A percentile compares a stretch with the other conserved stretches of the same genome.
These are phyloP conservation scores for Drosophila leontia DNA, from an alignment of 1,140 invertebrate species.

Conservation along the genomic window DNA sequence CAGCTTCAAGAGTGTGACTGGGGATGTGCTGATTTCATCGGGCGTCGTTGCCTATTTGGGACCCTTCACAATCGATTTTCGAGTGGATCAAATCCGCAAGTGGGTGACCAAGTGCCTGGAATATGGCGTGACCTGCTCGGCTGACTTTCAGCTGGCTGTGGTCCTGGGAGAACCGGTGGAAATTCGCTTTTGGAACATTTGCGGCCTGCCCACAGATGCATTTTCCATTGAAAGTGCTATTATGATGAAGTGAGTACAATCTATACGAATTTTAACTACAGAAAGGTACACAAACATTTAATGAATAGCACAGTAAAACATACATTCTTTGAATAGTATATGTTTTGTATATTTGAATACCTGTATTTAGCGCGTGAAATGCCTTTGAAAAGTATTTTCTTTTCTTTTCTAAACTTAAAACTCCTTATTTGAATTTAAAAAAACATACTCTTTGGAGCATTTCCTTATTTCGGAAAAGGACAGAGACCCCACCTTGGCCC, in stretches of 20 bases:
- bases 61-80: slow-evolving; percentile 93
- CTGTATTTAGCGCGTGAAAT: too few species aligned
- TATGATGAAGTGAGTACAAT: slow-evolving; percentile 89
- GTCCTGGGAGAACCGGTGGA: slow-evolving; percentile 94
- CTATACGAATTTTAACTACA: not conserved
- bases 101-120: slow-evolving; percentile 90
- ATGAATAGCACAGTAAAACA: not conserved
- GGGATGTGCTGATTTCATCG: slow-evolving; percentile 94
- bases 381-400: too few species aligned
- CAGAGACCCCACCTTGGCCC: not conserved
- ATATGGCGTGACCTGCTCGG: slow-evolving; percentile 90
- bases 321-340: too few species aligned
- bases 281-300: not conserved
- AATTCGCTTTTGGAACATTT: slow-evolving; percentile 96
- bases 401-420: too few species aligned
- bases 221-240: slow-evolving; percentile 97
- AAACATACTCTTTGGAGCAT: too few species aligned
- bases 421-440: too few species aligned
- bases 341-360: too few species aligned
- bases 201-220: slow-evolving; percentile 93
- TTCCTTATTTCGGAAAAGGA: not conserved
- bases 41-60: slow-evolving; percentile 96
- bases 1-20: slow-evolving; percentile 88
- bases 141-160: slow-evolving; percentile 90
- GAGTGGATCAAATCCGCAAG: slow-evolving; percentile 87